These are phyloP conservation scores for Cotesia glomerata DNA, from an alignment of 1,140 invertebrate genomes.

Conservation along the genomic window DNA sequence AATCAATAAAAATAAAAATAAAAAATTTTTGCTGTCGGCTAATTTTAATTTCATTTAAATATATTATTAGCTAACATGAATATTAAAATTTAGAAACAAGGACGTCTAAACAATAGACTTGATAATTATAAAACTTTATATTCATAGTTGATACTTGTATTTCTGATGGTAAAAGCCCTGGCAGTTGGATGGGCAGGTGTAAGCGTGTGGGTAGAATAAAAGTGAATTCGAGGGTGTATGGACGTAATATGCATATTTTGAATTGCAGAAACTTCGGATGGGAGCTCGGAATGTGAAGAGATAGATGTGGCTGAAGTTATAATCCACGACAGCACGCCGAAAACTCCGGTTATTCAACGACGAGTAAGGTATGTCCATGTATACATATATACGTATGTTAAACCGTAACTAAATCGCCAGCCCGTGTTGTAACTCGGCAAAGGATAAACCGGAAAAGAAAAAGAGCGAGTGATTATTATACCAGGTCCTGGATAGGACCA, in stretches of 20 bases:
- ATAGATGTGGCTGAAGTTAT: slow-evolving; percentile 75
- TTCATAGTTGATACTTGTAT: not conserved
- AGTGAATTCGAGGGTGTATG: not conserved
- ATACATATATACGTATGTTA: slow-evolving; percentile 12
- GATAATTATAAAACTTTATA: not conserved
- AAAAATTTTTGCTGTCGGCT: too few relatives aligned
- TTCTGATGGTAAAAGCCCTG: not conserved
- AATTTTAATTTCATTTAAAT: too few relatives aligned
- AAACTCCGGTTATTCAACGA: slow-evolving; percentile 72
- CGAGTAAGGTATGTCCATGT: slow-evolving; percentile 46
- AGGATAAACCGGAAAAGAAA: not conserved
- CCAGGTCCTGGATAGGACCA: not conserved
- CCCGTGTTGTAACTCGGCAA: not conserved
- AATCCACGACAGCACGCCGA: slow-evolving; percentile 78
- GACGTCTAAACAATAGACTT: too few relatives aligned
- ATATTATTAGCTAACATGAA: too few relatives aligned
- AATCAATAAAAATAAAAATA: too few relatives aligned
- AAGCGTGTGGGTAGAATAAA: not conserved
- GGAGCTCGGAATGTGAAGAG: slow-evolving; percentile 67
- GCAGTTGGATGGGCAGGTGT: not conserved
- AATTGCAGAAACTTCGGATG: slow-evolving; percentile 42
- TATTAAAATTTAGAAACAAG: too few relatives aligned
- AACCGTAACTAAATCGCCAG: slow-evolving; percentile 31
- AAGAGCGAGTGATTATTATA: not conserved
- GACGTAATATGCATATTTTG: slow-evolving; percentile 17